Evolutionary conservation across 2,797 vertebrate species (phyloP).

Genomic region (Adrianichthys oophorus): DNA sequence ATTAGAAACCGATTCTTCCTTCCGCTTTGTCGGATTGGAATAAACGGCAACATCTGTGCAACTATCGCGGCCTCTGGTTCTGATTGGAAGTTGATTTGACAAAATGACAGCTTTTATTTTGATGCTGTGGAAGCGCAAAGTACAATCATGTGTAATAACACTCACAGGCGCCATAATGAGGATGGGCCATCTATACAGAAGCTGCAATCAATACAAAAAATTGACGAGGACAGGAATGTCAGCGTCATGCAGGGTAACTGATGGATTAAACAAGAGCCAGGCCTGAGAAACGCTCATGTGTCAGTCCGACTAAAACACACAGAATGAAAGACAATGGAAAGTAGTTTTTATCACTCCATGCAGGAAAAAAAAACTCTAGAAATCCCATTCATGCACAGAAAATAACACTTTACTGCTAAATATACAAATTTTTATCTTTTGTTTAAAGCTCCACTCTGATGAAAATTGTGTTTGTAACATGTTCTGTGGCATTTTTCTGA

Average conservation of each 20-base stretch:
- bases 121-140: constrained; percentile 4
- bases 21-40: background rate
- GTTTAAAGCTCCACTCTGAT: too few relatives aligned
- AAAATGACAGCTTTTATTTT: constrained; percentile 41
- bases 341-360: too few relatives aligned
- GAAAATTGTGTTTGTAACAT: too few relatives aligned
- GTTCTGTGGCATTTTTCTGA: too few relatives aligned
- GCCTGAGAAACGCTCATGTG: constrained; percentile 33
- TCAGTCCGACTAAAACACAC: background rate
- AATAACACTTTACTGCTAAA: too few relatives aligned
- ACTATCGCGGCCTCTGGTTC: constrained; percentile 17
- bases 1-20: constrained; percentile 8
- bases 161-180: constrained; percentile 36
- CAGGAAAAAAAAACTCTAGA: too few relatives aligned
- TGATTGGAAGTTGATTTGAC: constrained; percentile 40
- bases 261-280: constrained; percentile 44
- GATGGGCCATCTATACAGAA: constrained; percentile 33
- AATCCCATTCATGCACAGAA: too few relatives aligned
- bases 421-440: too few relatives aligned
- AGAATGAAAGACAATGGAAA: background rate
- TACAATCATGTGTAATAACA: constrained; percentile 39
- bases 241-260: constrained; percentile 34
- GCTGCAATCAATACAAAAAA: constrained; percentile 58
- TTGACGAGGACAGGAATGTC: constrained; percentile 51
- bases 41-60: constrained; percentile 4